These are phyloP conservation scores for Gadopsis bispinosus DNA, from an alignment of 2,797 vertebrate species.

Conservation along the genomic window DNA sequence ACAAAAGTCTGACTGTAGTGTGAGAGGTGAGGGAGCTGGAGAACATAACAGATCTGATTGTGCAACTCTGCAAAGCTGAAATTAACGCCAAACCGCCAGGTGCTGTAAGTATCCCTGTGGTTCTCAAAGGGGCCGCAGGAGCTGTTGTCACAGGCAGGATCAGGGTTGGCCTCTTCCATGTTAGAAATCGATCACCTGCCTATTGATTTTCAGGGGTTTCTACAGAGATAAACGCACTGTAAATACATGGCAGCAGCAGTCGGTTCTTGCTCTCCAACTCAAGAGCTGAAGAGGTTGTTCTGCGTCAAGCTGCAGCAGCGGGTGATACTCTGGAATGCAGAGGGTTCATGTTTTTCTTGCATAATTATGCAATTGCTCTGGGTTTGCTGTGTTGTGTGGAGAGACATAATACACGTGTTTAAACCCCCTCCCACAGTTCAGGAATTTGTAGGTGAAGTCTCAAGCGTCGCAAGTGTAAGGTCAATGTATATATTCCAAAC, in stretches of 20 bases:
- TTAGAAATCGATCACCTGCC: neutral
- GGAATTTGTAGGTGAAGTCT: neutral
- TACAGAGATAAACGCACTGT: conserved; percentile 12
- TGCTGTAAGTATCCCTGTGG: neutral
- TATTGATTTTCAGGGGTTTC: conserved; percentile 4
- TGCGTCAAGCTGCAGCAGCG: conserved; percentile 17
- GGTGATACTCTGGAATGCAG: conserved; percentile 33
- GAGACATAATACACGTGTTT: neutral
- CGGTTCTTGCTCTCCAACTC: neutral
- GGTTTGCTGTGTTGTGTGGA: neutral
- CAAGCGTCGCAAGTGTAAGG: neutral
- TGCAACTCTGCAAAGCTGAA: conserved; percentile 59
- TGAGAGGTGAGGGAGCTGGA: conserved; percentile 39
- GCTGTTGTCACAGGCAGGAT: neutral
- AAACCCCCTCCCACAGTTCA: neutral
- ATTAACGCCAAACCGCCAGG: neutral
- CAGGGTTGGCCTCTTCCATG: neutral
- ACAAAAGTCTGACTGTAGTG: conserved; percentile 26
- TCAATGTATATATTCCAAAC: neutral
- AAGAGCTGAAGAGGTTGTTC: conserved; percentile 45
- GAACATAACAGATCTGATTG: conserved; percentile 61
- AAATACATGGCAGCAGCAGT: conserved; percentile 5
- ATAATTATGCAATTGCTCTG: neutral
- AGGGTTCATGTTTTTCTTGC: conserved; percentile 25
- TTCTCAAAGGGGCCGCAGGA: no score